A percentile compares a stretch with the other conserved stretches of the same genome.
Conservation (phyloP, 1,140 invertebrate species). For the Drosophila teissieri region DNA sequence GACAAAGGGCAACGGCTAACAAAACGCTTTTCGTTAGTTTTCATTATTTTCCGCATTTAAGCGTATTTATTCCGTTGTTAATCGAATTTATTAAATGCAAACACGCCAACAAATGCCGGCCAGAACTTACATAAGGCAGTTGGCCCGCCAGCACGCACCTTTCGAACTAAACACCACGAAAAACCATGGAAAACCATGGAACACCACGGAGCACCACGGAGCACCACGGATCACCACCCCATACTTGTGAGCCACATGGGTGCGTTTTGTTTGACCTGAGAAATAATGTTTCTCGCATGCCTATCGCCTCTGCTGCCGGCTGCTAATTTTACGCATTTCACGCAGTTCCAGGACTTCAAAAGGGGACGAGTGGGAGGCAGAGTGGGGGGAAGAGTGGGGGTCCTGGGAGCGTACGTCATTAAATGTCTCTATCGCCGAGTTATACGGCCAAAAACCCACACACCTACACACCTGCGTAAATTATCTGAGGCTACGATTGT, state of each 20-base stretch:
- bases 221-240: neutral
- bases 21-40: constrained; percentile 83
- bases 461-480: constrained; percentile 3
- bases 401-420: constrained; percentile 22
- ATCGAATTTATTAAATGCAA: constrained; percentile 84
- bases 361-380: neutral
- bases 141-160: constrained; percentile 24
- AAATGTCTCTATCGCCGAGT: constrained; percentile 65
- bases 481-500: constrained; percentile 24
- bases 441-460: neutral
- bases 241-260: constrained; percentile 36
- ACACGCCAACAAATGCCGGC: constrained; percentile 69
- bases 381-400: too few species aligned
- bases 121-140: neutral
- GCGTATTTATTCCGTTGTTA: constrained; percentile 83
- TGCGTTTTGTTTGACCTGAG: constrained; percentile 76
- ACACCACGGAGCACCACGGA: too few species aligned
- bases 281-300: constrained; percentile 77
- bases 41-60: constrained; percentile 83
- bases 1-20: constrained; percentile 51
- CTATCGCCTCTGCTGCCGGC: constrained; percentile 51
- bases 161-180: neutral
- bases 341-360: constrained; percentile 8
- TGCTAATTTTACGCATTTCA: constrained; percentile 75
- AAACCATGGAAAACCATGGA: neutral